A percentile compares a stretch with the other conserved stretches of the same genome.
These are phyloP conservation scores for Brachycybe producta DNA, from an alignment of 2,888 invertebrate genomes.

Conservation along the genomic window DNA sequence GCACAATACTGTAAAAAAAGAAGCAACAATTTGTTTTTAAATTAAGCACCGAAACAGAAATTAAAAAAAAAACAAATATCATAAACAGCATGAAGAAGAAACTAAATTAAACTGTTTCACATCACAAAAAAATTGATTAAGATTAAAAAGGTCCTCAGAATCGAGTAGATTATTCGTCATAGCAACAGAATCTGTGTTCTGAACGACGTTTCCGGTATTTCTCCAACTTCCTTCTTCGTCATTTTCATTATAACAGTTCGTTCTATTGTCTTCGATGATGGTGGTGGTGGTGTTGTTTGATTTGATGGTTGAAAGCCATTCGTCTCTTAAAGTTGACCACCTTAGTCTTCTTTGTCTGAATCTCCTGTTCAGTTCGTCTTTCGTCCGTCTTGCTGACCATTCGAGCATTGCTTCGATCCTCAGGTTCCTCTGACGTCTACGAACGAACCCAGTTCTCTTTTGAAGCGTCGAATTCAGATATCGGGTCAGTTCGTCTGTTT, in stretches of 20 bases:
- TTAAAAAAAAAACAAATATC: neutral
- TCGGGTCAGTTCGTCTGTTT: neutral
- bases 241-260: neutral
- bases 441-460: neutral
- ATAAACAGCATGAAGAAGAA: neutral
- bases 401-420: constrained; percentile 9
- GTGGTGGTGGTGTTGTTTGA: too few relatives aligned
- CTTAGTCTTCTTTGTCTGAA: neutral
- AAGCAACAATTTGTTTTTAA: neutral
- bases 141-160: constrained; percentile 5
- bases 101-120: constrained; percentile 1
- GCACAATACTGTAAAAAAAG: constrained; percentile 12
- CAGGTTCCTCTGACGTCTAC: neutral
- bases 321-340: neutral
- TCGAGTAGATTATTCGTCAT: neutral
- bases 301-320: constrained; percentile 2
- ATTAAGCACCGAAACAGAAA: constrained; percentile 7
- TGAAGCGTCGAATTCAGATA: neutral
- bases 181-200: neutral
- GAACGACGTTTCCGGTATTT: neutral
- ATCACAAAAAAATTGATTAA: constrained; percentile 3
- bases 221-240: neutral
- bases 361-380: neutral
- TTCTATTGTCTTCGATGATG: too few relatives aligned
- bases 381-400: constrained; percentile 1